phyloP scores from a whole-genome alignment of 2,797 vertebrate species.

The Periophthalmus magnuspinnatus region DNA sequence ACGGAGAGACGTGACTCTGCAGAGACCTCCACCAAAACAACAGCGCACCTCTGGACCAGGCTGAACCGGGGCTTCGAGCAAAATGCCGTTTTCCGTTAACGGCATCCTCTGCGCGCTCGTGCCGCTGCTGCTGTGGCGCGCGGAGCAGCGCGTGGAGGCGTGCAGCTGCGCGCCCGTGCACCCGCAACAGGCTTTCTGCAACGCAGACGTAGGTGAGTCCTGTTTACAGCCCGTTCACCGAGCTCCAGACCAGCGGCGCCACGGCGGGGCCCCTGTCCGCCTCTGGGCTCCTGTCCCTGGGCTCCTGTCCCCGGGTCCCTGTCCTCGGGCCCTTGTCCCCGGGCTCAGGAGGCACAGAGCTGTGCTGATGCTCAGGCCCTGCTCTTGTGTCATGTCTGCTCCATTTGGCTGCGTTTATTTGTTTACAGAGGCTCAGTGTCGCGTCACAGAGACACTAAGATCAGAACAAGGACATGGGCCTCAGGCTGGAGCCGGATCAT shows the following conservation, averaged over 20 bases:
- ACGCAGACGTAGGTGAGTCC: slow-evolving; percentile 92
- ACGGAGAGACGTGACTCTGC: slow-evolving; percentile 24
- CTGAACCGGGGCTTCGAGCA: slow-evolving; percentile 44
- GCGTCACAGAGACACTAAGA: background rate
- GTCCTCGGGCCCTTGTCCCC: slow-evolving; percentile 3
- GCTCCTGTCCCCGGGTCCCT: slow-evolving; percentile 3
- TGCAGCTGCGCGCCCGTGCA: slow-evolving; percentile 97
- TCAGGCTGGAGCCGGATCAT: background rate
- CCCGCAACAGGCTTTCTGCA: slow-evolving; percentile 98
- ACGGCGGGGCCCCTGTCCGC: slow-evolving; percentile 12
- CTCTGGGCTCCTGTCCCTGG: slow-evolving; percentile 11
- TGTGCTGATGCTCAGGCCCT: slow-evolving; percentile 12
- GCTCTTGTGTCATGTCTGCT: slow-evolving; percentile 7
- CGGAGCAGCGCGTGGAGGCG: slow-evolving; percentile 84
- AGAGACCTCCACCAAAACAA: slow-evolving; percentile 38
- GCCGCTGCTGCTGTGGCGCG: slow-evolving; percentile 82
- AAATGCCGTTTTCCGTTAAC: slow-evolving; percentile 76
- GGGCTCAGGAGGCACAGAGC: slow-evolving; percentile 33
- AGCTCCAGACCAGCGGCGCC: slow-evolving; percentile 13
- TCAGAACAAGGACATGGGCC: background rate
- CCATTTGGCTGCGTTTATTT: background rate
- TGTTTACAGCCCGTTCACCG: slow-evolving; percentile 36
- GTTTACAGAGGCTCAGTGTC: no score
- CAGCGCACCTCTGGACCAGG: slow-evolving; percentile 53
- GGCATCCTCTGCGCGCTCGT: slow-evolving; percentile 76